Base-by-base conservation (phyloP, 2,113 vertebrate genomes). In the Nothoprocta pentlandii region DNA sequence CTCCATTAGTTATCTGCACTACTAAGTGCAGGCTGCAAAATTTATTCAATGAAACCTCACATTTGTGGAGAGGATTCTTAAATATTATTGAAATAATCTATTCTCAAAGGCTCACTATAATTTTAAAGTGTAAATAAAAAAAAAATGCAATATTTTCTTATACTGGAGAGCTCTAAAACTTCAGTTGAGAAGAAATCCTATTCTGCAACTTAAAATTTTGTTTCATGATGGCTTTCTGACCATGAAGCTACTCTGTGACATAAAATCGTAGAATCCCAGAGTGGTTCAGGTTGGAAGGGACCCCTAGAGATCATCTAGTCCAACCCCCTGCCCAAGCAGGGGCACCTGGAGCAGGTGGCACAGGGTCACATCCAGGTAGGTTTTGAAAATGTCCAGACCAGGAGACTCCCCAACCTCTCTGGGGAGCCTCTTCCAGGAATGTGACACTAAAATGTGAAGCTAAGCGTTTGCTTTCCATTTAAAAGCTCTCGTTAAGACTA, bases 61-160 rank as follows among this genome's bases (percentile, higher is more conserved):
- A 39, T 88, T 66, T 76, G 90, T 68, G 54, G 91, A 68, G 76
- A 51, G 39, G 44, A 49, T 77, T 75, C 77, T 91, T 39, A 86
- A 89, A 41, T 4, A 19, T 79, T 67, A n/a, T 4, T 84, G 82
- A 77, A 34, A 90, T 88, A 94, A 68, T 58, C 42, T 12, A 1
- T 39, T 90, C 80, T 85, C 95, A 2, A 47, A 92, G 85, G 88
- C 42, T 85, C 5, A 0, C 56, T 59, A 32, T 86, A 63, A 86
- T 92, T 94, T 94, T 51, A 80, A 78, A 80, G 69, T 17, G 4
- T 71, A 84, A 96, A 96, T 90, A 93, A 96, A 96, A 93, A 96
- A 93, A 39, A 49, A 80, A 22, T 88, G 71, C 54, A 3, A 23
- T 7, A 4, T 67, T 80, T 67, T 56, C 80, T 88, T 71, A 42